Evolutionary conservation across 2,888 invertebrate species (phyloP).

Genomic region (Diaprepes abbreviatus): DNA sequence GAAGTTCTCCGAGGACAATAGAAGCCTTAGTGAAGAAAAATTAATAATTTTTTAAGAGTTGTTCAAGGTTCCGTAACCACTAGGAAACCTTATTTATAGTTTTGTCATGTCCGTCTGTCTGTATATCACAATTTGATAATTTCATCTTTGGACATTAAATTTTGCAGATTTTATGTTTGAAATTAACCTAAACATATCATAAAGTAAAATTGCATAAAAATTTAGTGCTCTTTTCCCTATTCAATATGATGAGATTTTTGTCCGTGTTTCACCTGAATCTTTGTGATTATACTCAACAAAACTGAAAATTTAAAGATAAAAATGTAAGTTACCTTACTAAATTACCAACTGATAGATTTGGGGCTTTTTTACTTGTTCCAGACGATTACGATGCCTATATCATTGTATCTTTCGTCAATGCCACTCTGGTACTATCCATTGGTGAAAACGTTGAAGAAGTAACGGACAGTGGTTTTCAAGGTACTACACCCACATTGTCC

Average conservation of each 20-base stretch:
- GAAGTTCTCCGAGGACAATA: constrained; percentile 17
- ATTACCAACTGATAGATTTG: constrained; percentile 2
- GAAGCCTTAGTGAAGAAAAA: too few relatives aligned
- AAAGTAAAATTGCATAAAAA: too few relatives aligned
- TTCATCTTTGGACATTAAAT: too few relatives aligned
- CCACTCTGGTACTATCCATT: constrained; percentile 98
- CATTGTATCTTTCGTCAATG: constrained; percentile 99
- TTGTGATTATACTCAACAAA: constrained; percentile 62
- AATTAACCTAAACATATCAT: too few relatives aligned
- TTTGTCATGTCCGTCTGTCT: too few relatives aligned
- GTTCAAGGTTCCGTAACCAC: too few relatives aligned
- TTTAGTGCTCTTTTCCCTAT: too few relatives aligned
- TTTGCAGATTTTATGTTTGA: too few relatives aligned
- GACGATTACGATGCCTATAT: constrained; percentile 99
- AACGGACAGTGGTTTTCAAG: constrained; percentile 98
- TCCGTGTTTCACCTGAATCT: constrained; percentile 68
- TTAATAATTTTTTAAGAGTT: too few relatives aligned
- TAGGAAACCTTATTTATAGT: too few relatives aligned
- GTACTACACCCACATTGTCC: constrained; percentile 98
- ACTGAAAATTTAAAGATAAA: constrained; percentile 48
- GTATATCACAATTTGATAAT: too few relatives aligned
- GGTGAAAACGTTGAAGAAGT: constrained; percentile 99
- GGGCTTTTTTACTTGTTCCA: constrained; percentile 73
- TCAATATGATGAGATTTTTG: constrained; percentile 61
- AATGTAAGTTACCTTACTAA: neutral